Evolutionary conservation across 2,113 vertebrate genomes (phyloP), one percentile per base, ranked within the genome.

Genomic region (Megatriorchis doriae): DNA sequence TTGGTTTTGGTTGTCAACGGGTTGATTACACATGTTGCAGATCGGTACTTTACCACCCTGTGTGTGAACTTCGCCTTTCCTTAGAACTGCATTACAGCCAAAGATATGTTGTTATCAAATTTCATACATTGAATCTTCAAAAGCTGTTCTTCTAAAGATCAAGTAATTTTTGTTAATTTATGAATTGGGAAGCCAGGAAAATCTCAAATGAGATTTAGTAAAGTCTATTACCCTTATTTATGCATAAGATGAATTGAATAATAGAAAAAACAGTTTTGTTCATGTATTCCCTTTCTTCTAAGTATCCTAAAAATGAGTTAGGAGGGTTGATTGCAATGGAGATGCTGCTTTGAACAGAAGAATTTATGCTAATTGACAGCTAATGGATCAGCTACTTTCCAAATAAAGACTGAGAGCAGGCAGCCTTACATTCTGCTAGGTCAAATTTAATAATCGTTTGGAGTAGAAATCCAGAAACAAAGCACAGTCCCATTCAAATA

Each of bases 91-190:
- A 0, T 29, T 47, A 13, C 61, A 43, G 1, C 47, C 67, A 13
- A 5, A 67, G 52, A 9, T 1, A 2, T 0, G 18, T 20, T 25
- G 12, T 20, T 32, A 26, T 1, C 29, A 6, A 4, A 11, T 18
- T 19, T 48, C 50, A 5, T 15, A 4, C 4, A 0, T 0, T 1
- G 1, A n/a, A 9, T 63, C 56, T 79, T 80, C 79, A 34, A 53
- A 88, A 86, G 50, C n/a, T 74, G 5, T 56, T 62, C 66, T 43
- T 32, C 12, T 26, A 11, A 68, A 32, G 21, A n/a, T 11, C 15
- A 2, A 36, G 12, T 9, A 5, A 16, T 55, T 92, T 77, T 25
- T 66, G 36, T 32, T 56, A 25, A 38, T 71, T 83, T 25, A 48
- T 25, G 59, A 34, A 43, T 8, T 2, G 3, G 27, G 47, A 47